These are phyloP conservation scores for Palythoa heliodiscus DNA, from an alignment of 92 coral and sea anemone genomes.

Conservation along the genomic window DNA sequence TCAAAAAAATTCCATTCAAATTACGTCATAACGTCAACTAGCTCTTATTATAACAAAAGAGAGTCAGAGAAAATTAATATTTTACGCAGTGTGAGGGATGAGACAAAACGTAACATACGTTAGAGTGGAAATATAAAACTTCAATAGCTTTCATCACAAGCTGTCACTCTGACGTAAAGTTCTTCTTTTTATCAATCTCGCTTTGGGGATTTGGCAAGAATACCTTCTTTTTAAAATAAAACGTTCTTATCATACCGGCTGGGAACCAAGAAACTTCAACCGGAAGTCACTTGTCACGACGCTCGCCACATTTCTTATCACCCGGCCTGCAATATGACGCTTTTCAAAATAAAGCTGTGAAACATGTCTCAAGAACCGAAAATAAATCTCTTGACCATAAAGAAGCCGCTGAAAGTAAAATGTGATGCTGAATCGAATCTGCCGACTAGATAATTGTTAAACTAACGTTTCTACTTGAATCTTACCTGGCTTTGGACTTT, in stretches of 20 bases:
- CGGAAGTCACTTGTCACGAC: not conserved
- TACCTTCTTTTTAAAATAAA: not conserved
- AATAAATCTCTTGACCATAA: not conserved
- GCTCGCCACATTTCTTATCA: not conserved
- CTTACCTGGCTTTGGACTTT: not conserved
- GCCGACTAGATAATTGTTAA: not conserved
- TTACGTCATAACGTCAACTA: no score
- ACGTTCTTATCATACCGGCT: not conserved
- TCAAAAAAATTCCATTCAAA: not conserved
- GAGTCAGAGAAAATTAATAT: not conserved
- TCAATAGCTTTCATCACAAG: not conserved
- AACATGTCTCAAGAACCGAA: not conserved
- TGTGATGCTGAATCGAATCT: slow-evolving; percentile 18
- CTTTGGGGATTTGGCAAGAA: not conserved
- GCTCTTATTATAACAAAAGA: no score
- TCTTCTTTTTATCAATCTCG: not conserved
- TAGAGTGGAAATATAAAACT: not conserved
- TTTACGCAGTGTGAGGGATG: not conserved
- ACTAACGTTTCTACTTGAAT: not conserved
- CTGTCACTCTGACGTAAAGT: not conserved
- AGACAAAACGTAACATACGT: not conserved
- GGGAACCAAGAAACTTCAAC: not conserved
- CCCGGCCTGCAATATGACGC: not conserved
- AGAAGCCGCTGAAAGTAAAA: slow-evolving; percentile 8
- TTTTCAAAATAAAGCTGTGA: not conserved